These are phyloP conservation scores for Merluccius polli DNA, from an alignment of 2,797 vertebrate species.

Conservation along the genomic window DNA sequence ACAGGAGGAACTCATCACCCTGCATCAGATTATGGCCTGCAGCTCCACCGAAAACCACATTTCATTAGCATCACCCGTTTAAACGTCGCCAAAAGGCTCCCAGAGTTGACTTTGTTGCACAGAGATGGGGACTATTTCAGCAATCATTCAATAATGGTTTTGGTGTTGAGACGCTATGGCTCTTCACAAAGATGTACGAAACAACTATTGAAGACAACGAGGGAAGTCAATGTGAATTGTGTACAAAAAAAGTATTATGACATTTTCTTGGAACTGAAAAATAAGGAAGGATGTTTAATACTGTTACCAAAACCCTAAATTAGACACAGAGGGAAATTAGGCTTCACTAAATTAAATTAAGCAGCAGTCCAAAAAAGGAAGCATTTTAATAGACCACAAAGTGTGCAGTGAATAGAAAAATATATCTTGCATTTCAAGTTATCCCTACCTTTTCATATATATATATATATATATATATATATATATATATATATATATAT, in stretches of 20 bases:
- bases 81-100: background rate
- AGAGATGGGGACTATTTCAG: background rate
- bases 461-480: too few relatives aligned
- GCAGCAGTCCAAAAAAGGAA: background rate
- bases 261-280: background rate
- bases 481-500: background rate
- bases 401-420: background rate
- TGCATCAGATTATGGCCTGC: background rate
- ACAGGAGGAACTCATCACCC: background rate
- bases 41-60: background rate
- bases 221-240: background rate
- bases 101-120: background rate
- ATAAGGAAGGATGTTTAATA: background rate
- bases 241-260: background rate
- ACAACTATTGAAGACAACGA: background rate
- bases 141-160: constrained; percentile 1
- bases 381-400: background rate
- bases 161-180: background rate
- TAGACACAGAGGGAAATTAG: background rate
- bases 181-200: background rate
- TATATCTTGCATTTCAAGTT: background rate
- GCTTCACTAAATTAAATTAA: background rate
- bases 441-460: too few relatives aligned
- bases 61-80: background rate
- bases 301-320: background rate